Evolutionary conservation across 2,888 invertebrate species (phyloP), one percentile per base, ranked within the genome.

Genomic region (Morpho helenor): DNA sequence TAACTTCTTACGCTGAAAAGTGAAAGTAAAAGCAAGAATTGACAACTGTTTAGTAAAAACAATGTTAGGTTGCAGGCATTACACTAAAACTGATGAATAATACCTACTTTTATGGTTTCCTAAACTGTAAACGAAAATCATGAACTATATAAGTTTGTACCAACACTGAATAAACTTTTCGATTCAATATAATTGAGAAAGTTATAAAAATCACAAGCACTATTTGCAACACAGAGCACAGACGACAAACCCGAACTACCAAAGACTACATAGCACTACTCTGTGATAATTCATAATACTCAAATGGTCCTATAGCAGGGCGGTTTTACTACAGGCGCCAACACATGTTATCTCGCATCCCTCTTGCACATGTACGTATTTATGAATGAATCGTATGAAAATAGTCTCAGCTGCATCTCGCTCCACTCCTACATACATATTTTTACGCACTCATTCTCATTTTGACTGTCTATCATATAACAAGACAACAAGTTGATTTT

Each of bases 1-100:
- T 60, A 52, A 60, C 63, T 56, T 60, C 60, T 49, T 61, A 50
- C 49, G 63, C 54, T 57, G 61, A 66, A 69, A 69, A 69, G 70
- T 69, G 69, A 70, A 70, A 70, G 70, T 68, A 65, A 46, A 65
- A 47, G 49, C 31, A 66, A 67, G 67, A 63, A 59, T 67, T 67
- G 66, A 63, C 66, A 65, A 65, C 50, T 62, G 61, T 58, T 56
- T 53, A 57, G 39, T 52, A 56, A 55, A 59, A 58, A 58, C 56
- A 58, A 60, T 49, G 44, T 48, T 16, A 7, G 48, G 49, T 45
- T 57, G 31, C 7, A 7, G 23, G n/a, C 9, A 41, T 10, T 2
- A 3, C 31, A 3, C 31, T 31, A 31, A 31, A 31, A 31, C 31
- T 31, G 3, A 31, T 5, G 31, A 31, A 49, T 8, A 50, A 51